Percentiles rank a stretch among this genome's conserved stretches.
These are phyloP conservation scores for Bothrops jararaca DNA, from an alignment of 2,113 vertebrate species.

Conservation along the genomic window DNA sequence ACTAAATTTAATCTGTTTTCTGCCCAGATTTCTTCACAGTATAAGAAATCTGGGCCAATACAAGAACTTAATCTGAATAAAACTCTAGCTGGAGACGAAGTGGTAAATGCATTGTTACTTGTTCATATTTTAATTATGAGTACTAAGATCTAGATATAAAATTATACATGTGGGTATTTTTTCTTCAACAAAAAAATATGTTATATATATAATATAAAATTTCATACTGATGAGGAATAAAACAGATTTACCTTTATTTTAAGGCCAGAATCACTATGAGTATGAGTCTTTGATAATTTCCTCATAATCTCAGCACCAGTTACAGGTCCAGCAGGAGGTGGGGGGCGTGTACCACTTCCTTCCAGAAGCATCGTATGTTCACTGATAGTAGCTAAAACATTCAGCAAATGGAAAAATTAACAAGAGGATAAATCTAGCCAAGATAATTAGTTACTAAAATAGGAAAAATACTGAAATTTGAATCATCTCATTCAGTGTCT, in stretches of 20 bases:
- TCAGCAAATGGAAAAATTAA: conserved; percentile 4
- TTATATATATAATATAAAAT: background rate
- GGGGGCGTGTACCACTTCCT: conserved; percentile 82
- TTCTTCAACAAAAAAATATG: background rate
- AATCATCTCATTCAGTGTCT: background rate
- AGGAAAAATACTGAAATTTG: background rate
- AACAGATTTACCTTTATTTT: conserved; percentile 86
- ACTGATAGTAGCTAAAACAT: conserved; percentile 85
- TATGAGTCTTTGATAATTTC: conserved; percentile 94
- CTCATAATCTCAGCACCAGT: conserved; percentile 97
- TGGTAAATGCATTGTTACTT: background rate
- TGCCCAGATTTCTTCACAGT: background rate
- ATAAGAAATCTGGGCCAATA: background rate
- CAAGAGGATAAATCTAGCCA: background rate
- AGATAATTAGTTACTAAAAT: background rate
- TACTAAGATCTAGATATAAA: background rate
- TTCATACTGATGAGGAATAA: rapidly evolving
- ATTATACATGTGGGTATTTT: background rate
- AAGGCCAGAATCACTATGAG: conserved; percentile 89
- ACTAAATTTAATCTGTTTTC: background rate
- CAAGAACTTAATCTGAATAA: background rate
- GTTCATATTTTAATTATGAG: background rate
- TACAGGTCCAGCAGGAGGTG: conserved; percentile 86
- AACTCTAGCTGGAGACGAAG: background rate
- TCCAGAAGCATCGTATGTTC: conserved; percentile 97